Percentiles rank a stretch among this genome's conserved stretches.
Conservation (phyloP, 2,888 invertebrate species). For the Branchipolynoe longqiensis region DNA sequence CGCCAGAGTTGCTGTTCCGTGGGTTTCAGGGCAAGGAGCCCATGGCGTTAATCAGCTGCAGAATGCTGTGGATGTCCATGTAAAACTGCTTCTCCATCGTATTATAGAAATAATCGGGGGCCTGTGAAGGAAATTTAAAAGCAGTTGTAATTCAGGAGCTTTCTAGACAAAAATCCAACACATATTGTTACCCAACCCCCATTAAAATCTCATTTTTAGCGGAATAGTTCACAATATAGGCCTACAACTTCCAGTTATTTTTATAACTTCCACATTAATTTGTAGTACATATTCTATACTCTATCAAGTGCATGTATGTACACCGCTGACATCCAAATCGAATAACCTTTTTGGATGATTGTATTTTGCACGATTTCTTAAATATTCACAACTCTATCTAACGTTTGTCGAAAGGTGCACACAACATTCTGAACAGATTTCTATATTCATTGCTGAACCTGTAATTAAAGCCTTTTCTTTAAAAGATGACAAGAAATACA, state of each 20-base stretch:
- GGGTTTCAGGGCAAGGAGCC: neutral
- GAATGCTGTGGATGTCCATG: neutral
- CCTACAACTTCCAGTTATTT: neutral
- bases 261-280: neutral
- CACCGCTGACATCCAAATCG: no score
- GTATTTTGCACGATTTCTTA: no score
- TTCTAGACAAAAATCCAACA: neutral
- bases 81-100: conserved; percentile 37
- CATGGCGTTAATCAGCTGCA: conserved; percentile 13
- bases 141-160: neutral
- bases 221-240: neutral
- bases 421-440: no score
- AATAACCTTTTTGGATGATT: no score
- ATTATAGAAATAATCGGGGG: conserved; percentile 50
- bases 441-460: no score
- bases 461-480: no score
- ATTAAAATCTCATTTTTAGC: neutral
- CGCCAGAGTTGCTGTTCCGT: no score
- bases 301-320: no score
- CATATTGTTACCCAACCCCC: neutral
- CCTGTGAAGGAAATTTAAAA: neutral
- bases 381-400: no score
- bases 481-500: no score
- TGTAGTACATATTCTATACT: no score
- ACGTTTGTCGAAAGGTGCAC: no score